Conservation (phyloP, 2,888 invertebrate species). For the Molorchus minor region DNA sequence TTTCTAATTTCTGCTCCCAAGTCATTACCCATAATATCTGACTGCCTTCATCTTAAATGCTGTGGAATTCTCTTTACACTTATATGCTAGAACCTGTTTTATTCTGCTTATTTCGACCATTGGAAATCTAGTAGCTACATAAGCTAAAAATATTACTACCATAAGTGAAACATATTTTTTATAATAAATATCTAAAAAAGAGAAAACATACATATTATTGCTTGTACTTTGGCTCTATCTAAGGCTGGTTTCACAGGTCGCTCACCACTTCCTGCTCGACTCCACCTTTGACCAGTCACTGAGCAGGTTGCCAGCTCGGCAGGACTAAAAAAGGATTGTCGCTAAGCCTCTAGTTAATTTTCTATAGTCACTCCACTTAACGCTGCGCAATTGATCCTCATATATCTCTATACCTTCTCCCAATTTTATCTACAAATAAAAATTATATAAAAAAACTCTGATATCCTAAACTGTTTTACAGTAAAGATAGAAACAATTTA, state of each 20-base stretch:
- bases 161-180: neutral
- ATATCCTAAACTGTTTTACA: neutral
- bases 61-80: conserved; percentile 81
- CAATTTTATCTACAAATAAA: conserved; percentile 72
- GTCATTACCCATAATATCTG: conserved; percentile 66
- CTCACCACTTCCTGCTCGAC: conserved; percentile 75
- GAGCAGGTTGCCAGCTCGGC: conserved; percentile 79
- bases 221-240: conserved; percentile 77
- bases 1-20: neutral
- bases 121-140: conserved; percentile 78
- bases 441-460: too few species aligned
- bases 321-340: conserved; percentile 77
- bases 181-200: neutral
- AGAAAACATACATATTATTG: conserved; percentile 70
- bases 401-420: conserved; percentile 79
- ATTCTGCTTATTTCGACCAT: conserved; percentile 78
- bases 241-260: conserved; percentile 80
- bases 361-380: conserved; percentile 79
- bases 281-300: conserved; percentile 80
- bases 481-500: too few species aligned
- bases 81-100: conserved; percentile 80
- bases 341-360: conserved; percentile 78
- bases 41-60: conserved; percentile 79
- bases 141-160: conserved; percentile 70
- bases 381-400: conserved; percentile 74